Conservation (phyloP, 2,113 vertebrate species). For the Nettapus auritus region DNA sequence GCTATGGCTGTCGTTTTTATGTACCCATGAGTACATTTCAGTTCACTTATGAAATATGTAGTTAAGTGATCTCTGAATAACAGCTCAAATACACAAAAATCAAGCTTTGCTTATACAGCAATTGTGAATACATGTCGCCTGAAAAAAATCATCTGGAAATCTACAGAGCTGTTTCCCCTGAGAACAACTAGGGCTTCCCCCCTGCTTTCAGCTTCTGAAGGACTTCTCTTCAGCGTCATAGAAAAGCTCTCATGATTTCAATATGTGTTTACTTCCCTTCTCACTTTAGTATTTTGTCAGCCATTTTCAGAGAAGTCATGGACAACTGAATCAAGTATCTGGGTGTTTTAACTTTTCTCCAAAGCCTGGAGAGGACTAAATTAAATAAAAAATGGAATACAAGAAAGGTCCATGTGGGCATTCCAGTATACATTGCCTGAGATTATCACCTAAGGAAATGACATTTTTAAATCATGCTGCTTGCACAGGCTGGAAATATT, state of each 20-base stretch:
- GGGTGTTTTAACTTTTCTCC: background rate
- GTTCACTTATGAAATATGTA: background rate
- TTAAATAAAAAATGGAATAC: background rate
- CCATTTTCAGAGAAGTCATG: background rate
- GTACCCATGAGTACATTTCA: background rate
- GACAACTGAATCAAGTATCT: background rate
- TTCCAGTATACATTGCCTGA: background rate
- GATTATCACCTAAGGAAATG: background rate
- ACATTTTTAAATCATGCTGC: background rate
- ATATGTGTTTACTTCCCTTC: fast-evolving
- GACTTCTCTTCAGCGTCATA: background rate
- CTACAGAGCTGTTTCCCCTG: background rate
- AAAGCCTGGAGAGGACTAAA: background rate
- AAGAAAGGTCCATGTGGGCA: background rate
- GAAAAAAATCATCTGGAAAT: background rate
- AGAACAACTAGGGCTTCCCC: background rate
- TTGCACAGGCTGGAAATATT: background rate
- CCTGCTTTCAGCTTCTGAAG: background rate
- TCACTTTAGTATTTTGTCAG: background rate
- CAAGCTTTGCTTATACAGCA: background rate
- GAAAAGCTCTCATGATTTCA: background rate
- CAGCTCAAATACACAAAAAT: background rate
- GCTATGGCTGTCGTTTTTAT: background rate
- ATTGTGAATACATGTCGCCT: background rate
- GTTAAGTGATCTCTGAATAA: background rate